These are phyloP conservation scores for Neomorphus geoffroyi DNA, from an alignment of 2,797 vertebrate species.

Conservation along the genomic window DNA sequence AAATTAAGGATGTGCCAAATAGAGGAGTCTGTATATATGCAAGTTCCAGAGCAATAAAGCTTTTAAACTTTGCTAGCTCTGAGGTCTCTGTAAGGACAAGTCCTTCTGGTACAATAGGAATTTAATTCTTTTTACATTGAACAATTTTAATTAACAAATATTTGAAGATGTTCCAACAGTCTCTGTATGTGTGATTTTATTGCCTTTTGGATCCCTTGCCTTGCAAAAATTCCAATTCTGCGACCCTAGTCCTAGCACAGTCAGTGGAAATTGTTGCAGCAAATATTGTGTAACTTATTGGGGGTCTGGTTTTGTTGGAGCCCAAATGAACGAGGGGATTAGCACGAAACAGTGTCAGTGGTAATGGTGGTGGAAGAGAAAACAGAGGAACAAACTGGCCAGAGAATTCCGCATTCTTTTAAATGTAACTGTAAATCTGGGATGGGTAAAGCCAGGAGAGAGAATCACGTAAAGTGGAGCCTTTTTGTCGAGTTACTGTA, in stretches of 20 bases:
- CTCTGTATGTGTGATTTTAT: not conserved
- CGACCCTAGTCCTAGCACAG: not conserved
- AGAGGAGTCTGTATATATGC: not conserved
- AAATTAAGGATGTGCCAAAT: conserved; percentile 53
- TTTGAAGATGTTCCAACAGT: not conserved
- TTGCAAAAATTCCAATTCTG: not conserved
- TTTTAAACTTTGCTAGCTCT: not conserved
- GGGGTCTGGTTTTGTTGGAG: not conserved
- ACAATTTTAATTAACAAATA: conserved; percentile 11
- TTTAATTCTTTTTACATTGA: not conserved
- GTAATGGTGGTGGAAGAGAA: not conserved
- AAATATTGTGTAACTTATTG: not conserved
- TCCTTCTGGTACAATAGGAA: not conserved
- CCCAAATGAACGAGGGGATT: not conserved
- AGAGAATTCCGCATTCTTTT: not conserved
- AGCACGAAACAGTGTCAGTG: not conserved
- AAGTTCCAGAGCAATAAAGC: conserved; percentile 27
- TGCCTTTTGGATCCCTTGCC: not conserved
- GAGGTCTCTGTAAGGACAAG: not conserved
- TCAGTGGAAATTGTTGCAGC: not conserved
- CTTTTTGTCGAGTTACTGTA: not conserved
- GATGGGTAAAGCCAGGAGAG: not conserved
- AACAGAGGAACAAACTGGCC: not conserved
- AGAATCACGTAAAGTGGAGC: not conserved
- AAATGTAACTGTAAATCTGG: not conserved